Percentiles rank a stretch among this genome's conserved stretches.
phyloP scores from a whole-genome alignment of 2,797 vertebrate species.

The Propithecus deckenii region DNA sequence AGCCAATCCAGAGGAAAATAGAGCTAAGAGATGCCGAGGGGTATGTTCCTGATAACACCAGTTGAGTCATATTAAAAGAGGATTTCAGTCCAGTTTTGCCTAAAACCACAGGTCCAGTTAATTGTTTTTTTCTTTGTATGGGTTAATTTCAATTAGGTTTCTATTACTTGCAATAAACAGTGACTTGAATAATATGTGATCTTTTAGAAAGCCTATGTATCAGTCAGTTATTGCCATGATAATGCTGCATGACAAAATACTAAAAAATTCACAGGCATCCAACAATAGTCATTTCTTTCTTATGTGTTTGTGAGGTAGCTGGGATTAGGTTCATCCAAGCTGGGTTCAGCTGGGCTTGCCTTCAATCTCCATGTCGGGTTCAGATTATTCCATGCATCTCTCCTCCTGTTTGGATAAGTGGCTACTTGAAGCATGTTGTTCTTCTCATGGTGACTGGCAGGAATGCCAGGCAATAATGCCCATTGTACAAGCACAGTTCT shows the following conservation, averaged over 20 bases:
- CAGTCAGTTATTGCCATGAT: background rate
- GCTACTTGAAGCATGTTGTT: background rate
- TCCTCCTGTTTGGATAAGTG: background rate
- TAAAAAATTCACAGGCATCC: background rate
- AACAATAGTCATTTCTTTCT: background rate
- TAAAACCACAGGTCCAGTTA: background rate
- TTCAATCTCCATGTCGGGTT: background rate
- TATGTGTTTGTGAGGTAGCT: background rate
- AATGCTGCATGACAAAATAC: background rate
- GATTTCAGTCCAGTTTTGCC: background rate
- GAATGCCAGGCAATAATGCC: background rate
- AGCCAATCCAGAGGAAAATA: background rate
- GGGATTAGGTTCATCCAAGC: background rate
- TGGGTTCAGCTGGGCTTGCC: background rate
- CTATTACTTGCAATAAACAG: background rate
- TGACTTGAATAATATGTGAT: background rate
- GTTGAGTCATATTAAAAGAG: background rate
- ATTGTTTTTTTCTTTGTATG: background rate
- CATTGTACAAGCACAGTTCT: background rate
- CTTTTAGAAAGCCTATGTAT: background rate
- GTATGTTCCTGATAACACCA: background rate
- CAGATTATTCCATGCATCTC: background rate
- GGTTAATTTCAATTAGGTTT: background rate
- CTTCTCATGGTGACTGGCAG: background rate
- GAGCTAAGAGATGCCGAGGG: background rate